Percentiles rank a stretch among this genome's conserved stretches.
These are phyloP conservation scores for Selenia dentaria DNA, from an alignment of 2,888 invertebrate genomes.

Conservation along the genomic window DNA sequence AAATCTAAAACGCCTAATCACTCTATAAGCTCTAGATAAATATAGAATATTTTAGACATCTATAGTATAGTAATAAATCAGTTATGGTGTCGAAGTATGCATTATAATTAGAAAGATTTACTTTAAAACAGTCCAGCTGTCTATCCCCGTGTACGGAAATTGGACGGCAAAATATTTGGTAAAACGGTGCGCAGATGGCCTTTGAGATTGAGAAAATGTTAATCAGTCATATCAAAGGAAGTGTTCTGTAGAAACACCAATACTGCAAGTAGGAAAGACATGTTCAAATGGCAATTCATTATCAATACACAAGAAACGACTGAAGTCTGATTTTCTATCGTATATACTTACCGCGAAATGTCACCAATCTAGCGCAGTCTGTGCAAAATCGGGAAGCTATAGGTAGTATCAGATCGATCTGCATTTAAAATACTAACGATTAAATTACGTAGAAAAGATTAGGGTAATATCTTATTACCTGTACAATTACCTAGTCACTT, in stretches of 20 bases:
- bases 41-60: slow-evolving; percentile 76
- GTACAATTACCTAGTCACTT: too few relatives aligned
- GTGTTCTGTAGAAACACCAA: too few relatives aligned
- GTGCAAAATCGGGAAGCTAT: too few relatives aligned
- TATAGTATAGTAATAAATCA: slow-evolving; percentile 61
- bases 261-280: too few relatives aligned
- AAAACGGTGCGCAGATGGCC: slow-evolving; percentile 23
- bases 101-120: slow-evolving; percentile 47
- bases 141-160: slow-evolving; percentile 54
- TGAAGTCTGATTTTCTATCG: too few relatives aligned
- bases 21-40: slow-evolving; percentile 82
- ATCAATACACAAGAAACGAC: too few relatives aligned
- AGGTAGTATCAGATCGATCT: too few relatives aligned
- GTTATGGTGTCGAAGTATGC: slow-evolving; percentile 72
- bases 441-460: slow-evolving; percentile 21
- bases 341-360: too few relatives aligned
- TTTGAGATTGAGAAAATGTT: too few relatives aligned
- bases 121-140: slow-evolving; percentile 63
- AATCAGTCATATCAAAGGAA: too few relatives aligned
- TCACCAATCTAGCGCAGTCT: too few relatives aligned
- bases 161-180: slow-evolving; percentile 82
- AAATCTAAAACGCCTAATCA: slow-evolving; percentile 71
- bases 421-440: slow-evolving; percentile 18
- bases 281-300: too few relatives aligned
- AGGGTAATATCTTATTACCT: neutral